These are phyloP conservation scores for Mycalesis mineus DNA, from an alignment of 2,888 invertebrate genomes.

Conservation along the genomic window DNA sequence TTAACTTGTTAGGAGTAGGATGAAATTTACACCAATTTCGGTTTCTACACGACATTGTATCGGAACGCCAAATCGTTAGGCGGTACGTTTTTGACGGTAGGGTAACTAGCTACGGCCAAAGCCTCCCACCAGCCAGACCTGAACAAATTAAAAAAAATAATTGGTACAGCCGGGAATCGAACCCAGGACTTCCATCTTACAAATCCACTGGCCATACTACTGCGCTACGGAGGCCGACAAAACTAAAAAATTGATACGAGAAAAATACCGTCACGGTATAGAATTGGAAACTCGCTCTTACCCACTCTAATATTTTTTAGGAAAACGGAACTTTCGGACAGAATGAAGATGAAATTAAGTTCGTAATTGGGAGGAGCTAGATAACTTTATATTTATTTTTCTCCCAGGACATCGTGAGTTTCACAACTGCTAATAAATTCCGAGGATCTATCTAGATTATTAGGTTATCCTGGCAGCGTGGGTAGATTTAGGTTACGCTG, in stretches of 20 bases:
- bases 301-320: neutral
- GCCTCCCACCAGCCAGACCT: too few species aligned
- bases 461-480: conserved; percentile 1
- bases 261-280: neutral
- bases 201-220: too few species aligned
- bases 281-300: neutral
- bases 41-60: too few species aligned
- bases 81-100: too few species aligned
- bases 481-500: neutral
- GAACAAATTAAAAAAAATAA: too few species aligned
- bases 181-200: too few species aligned
- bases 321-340: neutral
- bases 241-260: neutral
- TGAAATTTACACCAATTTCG: too few species aligned
- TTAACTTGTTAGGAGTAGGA: too few species aligned
- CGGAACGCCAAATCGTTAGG: too few species aligned
- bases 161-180: too few species aligned
- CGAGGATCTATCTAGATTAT: neutral
- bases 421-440: neutral
- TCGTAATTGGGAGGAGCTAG: neutral
- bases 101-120: too few species aligned
- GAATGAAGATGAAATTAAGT: neutral
- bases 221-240: too few species aligned
- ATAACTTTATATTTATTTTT: neutral
- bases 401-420: neutral